Conservation (phyloP, 1,140 invertebrate species). For the Pectinophora gossypiella region DNA sequence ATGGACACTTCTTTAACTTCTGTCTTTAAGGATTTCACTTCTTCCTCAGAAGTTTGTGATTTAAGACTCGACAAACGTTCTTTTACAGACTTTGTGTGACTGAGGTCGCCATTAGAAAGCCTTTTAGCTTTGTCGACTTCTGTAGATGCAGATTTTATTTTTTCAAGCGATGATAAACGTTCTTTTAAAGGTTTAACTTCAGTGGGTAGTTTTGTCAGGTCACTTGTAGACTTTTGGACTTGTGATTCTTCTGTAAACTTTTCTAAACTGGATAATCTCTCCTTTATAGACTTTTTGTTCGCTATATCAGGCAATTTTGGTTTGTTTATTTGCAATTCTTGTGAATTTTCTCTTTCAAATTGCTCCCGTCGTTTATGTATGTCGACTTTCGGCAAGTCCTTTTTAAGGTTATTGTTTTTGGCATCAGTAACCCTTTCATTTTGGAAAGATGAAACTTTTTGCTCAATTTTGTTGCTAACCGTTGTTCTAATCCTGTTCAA, state of each 20-base stretch:
- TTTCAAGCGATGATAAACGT: conserved; percentile 79
- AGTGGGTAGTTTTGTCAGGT: conserved; percentile 74
- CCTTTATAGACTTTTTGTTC: conserved; percentile 82
- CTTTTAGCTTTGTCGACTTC: conserved; percentile 69
- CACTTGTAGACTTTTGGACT: conserved; percentile 60
- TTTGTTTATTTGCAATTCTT: conserved; percentile 67
- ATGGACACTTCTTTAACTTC: conserved; percentile 70
- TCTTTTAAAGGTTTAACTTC: conserved; percentile 80
- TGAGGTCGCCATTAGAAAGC: conserved; percentile 72
- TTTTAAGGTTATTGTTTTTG: conserved; percentile 71
- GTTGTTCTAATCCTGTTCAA: conserved; percentile 65
- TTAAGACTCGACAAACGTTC: conserved; percentile 77
- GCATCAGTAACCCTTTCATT: conserved; percentile 57
- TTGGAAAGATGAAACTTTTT: conserved; percentile 73
- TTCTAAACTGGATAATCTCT: conserved; percentile 81
- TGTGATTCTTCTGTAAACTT: conserved; percentile 71
- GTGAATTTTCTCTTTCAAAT: conserved; percentile 81
- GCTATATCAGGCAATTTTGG: conserved; percentile 77
- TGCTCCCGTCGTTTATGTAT: conserved; percentile 88
- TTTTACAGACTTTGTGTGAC: conserved; percentile 68
- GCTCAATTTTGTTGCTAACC: conserved; percentile 73
- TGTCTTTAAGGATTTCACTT: conserved; percentile 51
- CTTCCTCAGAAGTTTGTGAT: conserved; percentile 74
- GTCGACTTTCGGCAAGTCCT: conserved; percentile 85
- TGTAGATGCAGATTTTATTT: conserved; percentile 71